A percentile compares a stretch with the other conserved stretches of the same genome.
Conservation (phyloP, 2,888 invertebrate genomes). For the Aradus depressus region DNA sequence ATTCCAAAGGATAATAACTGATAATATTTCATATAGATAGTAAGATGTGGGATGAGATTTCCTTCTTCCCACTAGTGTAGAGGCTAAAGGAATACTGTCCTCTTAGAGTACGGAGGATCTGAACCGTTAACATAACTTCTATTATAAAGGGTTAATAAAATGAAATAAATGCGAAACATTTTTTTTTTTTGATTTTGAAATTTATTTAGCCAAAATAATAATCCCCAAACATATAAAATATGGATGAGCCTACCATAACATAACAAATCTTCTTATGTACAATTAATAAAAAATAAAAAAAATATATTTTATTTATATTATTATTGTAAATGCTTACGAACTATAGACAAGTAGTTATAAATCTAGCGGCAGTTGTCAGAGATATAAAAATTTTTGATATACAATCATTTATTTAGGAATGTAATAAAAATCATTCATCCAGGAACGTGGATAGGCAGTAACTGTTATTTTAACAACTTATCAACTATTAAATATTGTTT, state of each 20-base stretch:
- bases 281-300: slow-evolving; percentile 16
- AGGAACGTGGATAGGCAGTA: slow-evolving; percentile 21
- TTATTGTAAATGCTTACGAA: background rate
- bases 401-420: background rate
- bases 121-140: too few species aligned
- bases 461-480: background rate
- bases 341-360: background rate
- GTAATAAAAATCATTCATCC: background rate
- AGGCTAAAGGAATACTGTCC: too few species aligned
- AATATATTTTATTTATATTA: slow-evolving; percentile 9
- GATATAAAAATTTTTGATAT: slow-evolving; percentile 1
- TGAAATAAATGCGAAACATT: too few species aligned
- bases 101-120: too few species aligned
- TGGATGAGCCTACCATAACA: slow-evolving; percentile 22
- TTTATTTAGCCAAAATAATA: slow-evolving; percentile 28
- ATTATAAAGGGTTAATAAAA: too few species aligned
- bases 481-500: too few species aligned
- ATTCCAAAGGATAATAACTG: too few species aligned
- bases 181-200: slow-evolving; percentile 14
- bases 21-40: too few species aligned
- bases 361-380: slow-evolving; percentile 17
- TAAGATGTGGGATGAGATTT: too few species aligned
- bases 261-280: slow-evolving; percentile 24
- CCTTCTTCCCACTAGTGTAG: too few species aligned
- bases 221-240: slow-evolving; percentile 5